These are phyloP conservation scores for Dromius quadrimaculatus DNA, from an alignment of 2,888 invertebrate genomes.

Conservation along the genomic window DNA sequence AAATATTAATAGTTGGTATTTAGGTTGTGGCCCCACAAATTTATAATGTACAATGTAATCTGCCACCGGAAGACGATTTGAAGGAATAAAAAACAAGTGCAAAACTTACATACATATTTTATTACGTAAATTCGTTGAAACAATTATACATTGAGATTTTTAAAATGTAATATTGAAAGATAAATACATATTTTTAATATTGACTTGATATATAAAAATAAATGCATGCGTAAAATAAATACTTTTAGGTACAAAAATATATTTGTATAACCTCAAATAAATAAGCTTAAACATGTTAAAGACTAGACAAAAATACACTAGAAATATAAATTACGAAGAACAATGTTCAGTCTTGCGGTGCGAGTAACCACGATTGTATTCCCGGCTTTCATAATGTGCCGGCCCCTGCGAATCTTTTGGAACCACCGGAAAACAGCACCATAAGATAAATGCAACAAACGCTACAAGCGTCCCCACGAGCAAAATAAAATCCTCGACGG, in stretches of 20 bases:
- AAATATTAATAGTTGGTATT: slow-evolving; percentile 4
- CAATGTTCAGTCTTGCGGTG: slow-evolving; percentile 60
- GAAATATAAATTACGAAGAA: slow-evolving; percentile 54
- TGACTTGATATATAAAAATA: slow-evolving; percentile 38
- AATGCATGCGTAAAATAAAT: slow-evolving; percentile 23
- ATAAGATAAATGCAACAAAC: slow-evolving; percentile 73
- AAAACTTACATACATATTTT: slow-evolving; percentile 31
- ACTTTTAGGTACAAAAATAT: slow-evolving; percentile 51
- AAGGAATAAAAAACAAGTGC: neutral
- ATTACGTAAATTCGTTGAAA: slow-evolving; percentile 48
- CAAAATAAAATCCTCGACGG: slow-evolving; percentile 74
- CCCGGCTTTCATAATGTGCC: slow-evolving; percentile 62
- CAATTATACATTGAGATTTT: slow-evolving; percentile 39
- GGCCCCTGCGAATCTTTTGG: slow-evolving; percentile 62
- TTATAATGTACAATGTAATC: slow-evolving; percentile 17
- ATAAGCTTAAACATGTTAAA: slow-evolving; percentile 36
- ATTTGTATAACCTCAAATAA: slow-evolving; percentile 39
- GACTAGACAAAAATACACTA: slow-evolving; percentile 38
- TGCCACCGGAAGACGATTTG: neutral
- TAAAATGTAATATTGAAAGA: slow-evolving; percentile 46
- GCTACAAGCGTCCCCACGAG: slow-evolving; percentile 74
- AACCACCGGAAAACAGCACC: slow-evolving; percentile 74
- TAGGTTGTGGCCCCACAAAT: slow-evolving; percentile 53
- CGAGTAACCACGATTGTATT: slow-evolving; percentile 62
- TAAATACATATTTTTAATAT: slow-evolving; percentile 48